These are phyloP conservation scores for Sebastes paucispinis DNA, from an alignment of 2,797 vertebrate species.

Conservation along the genomic window DNA sequence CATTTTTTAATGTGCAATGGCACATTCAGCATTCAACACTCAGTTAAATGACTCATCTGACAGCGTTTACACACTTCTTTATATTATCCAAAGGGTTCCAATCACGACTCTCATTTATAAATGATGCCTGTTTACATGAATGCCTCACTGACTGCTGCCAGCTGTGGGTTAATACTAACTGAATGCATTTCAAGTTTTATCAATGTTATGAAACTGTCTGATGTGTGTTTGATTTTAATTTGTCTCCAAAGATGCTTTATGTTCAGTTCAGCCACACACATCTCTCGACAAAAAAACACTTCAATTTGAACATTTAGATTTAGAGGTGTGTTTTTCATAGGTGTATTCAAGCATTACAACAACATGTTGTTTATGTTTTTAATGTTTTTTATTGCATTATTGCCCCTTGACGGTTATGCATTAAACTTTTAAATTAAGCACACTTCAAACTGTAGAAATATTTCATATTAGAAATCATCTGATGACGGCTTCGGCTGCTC, in stretches of 20 bases:
- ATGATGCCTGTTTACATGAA: slow-evolving; percentile 61
- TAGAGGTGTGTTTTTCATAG: neutral
- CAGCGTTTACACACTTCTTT: slow-evolving; percentile 12
- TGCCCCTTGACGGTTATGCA: neutral
- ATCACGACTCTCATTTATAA: slow-evolving; percentile 3
- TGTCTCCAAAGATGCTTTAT: slow-evolving; percentile 2
- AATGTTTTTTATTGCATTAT: neutral
- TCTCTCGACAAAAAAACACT: neutral
- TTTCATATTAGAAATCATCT: slow-evolving; percentile 28
- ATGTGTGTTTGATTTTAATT: slow-evolving; percentile 35
- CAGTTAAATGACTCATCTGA: neutral
- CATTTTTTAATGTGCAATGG: neutral
- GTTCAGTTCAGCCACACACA: neutral
- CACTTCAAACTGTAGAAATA: slow-evolving; percentile 20
- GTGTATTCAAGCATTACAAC: neutral
- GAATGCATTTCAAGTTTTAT: slow-evolving; percentile 48
- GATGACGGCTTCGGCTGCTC: slow-evolving; percentile 27
- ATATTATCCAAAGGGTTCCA: slow-evolving; percentile 20
- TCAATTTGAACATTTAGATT: neutral
- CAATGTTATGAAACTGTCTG: slow-evolving; percentile 19
- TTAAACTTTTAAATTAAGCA: slow-evolving; percentile 26
- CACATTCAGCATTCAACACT: neutral
- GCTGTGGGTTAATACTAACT: slow-evolving; percentile 32
- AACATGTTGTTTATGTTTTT: neutral
- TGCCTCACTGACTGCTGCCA: slow-evolving; percentile 38